phyloP scores from a whole-genome alignment of 2,888 invertebrate genomes.

The Phytoseiulus persimilis region DNA sequence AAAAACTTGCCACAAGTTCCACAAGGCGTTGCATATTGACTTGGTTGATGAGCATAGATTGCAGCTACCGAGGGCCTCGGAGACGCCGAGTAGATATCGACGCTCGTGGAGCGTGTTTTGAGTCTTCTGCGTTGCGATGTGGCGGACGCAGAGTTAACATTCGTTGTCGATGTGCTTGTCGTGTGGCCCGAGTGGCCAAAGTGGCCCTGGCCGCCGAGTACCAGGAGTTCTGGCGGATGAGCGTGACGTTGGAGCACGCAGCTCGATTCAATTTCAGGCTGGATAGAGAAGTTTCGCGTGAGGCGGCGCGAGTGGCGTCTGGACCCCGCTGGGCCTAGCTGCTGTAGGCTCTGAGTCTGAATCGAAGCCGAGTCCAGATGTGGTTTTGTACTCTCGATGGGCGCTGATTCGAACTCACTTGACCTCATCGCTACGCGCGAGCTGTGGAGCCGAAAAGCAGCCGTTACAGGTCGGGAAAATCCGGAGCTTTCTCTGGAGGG shows the following conservation, averaged over 20 bases:
- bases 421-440: constrained; percentile 38
- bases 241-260: constrained; percentile 17
- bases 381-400: constrained; percentile 36
- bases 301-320: constrained; percentile 32
- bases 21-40: constrained; percentile 38
- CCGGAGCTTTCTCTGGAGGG: background rate
- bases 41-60: constrained; percentile 29
- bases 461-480: background rate
- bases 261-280: constrained; percentile 35
- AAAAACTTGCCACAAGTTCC: constrained; percentile 17
- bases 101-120: constrained; percentile 31
- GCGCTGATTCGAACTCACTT: constrained; percentile 36
- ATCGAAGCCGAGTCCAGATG: background rate
- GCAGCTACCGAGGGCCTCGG: constrained; percentile 22
- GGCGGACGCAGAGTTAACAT: background rate
- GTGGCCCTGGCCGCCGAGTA: constrained; percentile 16
- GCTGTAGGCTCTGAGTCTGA: constrained; percentile 22
- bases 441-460: background rate
- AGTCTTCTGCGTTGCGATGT: constrained; percentile 11
- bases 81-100: constrained; percentile 34
- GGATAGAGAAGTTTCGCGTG: constrained; percentile 35
- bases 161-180: background rate
- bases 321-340: background rate
- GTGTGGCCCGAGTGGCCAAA: constrained; percentile 14
- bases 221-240: background rate